A percentile compares a stretch with the other conserved stretches of the same genome.
Conservation (phyloP, 2,113 vertebrate species). For the Aramus guarauna region DNA sequence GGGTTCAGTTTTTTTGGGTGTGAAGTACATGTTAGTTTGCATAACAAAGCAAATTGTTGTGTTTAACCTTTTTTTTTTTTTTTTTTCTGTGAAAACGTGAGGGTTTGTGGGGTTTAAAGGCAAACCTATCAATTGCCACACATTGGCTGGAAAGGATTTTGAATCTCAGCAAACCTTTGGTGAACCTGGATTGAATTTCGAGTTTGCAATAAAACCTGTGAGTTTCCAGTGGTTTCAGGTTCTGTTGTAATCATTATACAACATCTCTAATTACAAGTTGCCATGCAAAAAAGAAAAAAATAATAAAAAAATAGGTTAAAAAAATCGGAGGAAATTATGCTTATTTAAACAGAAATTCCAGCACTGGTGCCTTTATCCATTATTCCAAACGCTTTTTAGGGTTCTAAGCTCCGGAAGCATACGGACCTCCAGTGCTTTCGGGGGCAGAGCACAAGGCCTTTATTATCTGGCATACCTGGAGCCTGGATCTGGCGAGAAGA, state of each 20-base stretch:
- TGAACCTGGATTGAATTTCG: constrained; percentile 24
- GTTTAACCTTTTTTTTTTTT: neutral
- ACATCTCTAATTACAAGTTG: neutral
- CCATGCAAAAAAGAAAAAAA: neutral
- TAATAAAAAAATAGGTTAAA: neutral
- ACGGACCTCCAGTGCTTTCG: neutral
- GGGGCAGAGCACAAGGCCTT: neutral
- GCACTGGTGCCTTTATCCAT: neutral
- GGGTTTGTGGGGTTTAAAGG: neutral
- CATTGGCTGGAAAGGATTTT: constrained; percentile 2
- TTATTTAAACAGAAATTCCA: neutral
- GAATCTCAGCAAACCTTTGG: constrained; percentile 39
- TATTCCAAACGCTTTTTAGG: neutral
- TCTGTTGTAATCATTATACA: neutral
- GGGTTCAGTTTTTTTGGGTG: too few species aligned
- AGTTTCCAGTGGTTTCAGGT: constrained; percentile 23
- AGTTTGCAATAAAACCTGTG: constrained; percentile 45
- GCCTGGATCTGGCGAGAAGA: neutral
- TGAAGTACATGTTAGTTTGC: neutral
- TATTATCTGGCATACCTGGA: neutral
- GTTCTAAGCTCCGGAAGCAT: neutral
- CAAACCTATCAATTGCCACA: neutral
- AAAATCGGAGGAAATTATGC: neutral
- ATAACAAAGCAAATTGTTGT: neutral
- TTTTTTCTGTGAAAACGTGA: neutral